A percentile compares a stretch with the other conserved stretches of the same genome.
phyloP scores from a whole-genome alignment of 2,888 invertebrate species.

The Brachylomia viminalis region DNA sequence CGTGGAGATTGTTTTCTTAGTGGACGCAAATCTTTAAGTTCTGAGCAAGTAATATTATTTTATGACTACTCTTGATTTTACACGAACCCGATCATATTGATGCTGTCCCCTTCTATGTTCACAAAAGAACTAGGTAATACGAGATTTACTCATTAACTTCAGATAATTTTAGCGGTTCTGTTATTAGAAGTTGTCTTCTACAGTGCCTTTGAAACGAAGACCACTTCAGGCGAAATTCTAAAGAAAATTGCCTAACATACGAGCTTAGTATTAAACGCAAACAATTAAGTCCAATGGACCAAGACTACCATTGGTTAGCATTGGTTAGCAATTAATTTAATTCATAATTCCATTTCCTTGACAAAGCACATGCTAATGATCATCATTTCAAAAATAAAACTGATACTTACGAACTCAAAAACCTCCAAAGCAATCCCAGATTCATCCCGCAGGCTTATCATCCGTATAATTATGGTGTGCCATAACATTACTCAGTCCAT shows the following conservation, averaged over 20 bases:
- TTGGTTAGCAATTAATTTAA: neutral
- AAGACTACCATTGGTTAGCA: too few relatives aligned
- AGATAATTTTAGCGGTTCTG: neutral
- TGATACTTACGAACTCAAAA: neutral
- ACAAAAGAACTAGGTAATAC: conserved; percentile 19
- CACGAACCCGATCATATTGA: conserved; percentile 21
- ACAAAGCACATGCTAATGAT: neutral
- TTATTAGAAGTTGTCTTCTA: neutral
- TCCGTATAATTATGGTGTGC: conserved; percentile 52
- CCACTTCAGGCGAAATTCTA: neutral
- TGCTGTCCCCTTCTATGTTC: conserved; percentile 14
- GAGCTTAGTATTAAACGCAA: neutral
- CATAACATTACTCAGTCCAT: conserved; percentile 69
- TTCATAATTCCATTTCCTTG: neutral
- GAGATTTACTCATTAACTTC: neutral
- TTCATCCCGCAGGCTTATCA: conserved; percentile 37
- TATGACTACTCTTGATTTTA: conserved; percentile 42
- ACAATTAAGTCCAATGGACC: too few relatives aligned
- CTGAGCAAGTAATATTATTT: conserved; percentile 54
- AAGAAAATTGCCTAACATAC: neutral
- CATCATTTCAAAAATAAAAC: neutral
- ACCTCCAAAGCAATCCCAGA: neutral
- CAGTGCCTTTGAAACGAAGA: neutral
- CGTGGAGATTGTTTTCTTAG: conserved; percentile 57
- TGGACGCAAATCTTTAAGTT: conserved; percentile 43